Conservation (phyloP, 1,140 invertebrate species). For the Pteromalus puparum region DNA sequence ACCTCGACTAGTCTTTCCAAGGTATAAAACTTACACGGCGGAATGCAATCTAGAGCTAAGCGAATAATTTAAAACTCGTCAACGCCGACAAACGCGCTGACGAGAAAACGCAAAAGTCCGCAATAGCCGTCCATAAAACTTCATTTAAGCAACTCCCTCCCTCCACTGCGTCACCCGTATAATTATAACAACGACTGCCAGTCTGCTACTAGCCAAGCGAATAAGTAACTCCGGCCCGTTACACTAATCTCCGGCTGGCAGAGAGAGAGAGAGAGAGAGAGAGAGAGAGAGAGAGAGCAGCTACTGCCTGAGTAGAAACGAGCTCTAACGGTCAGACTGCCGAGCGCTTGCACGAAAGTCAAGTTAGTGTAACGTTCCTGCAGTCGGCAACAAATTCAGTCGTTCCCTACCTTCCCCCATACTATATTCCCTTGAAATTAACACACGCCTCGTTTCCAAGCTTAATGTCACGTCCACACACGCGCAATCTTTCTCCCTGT, state of each 20-base stretch:
- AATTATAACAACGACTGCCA: background rate
- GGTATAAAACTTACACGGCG: no score
- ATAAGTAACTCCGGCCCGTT: background rate
- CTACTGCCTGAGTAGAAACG: no score
- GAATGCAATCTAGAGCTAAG: no score
- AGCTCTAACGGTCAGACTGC: background rate
- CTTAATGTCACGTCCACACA: background rate
- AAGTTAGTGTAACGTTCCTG: background rate
- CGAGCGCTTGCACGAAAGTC: no score
- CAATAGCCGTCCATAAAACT: background rate
- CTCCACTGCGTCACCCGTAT: background rate
- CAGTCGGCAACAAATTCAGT: background rate
- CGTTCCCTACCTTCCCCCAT: background rate
- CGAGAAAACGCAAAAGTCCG: background rate
- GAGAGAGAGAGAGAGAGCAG: no score
- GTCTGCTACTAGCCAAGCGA: background rate
- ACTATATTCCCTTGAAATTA: background rate
- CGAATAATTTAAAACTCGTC: no score
- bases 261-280: background rate
- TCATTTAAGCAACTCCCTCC: no score
- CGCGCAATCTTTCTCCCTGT: background rate
- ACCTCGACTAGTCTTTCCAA: no score
- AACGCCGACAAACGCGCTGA: no score
- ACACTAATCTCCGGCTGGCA: background rate
- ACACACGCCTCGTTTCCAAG: conserved; percentile 19